A percentile compares a stretch with the other conserved stretches of the same genome.
Evolutionary conservation across 2,113 vertebrate species (phyloP).

Genomic region (Cheirogaleus medius): DNA sequence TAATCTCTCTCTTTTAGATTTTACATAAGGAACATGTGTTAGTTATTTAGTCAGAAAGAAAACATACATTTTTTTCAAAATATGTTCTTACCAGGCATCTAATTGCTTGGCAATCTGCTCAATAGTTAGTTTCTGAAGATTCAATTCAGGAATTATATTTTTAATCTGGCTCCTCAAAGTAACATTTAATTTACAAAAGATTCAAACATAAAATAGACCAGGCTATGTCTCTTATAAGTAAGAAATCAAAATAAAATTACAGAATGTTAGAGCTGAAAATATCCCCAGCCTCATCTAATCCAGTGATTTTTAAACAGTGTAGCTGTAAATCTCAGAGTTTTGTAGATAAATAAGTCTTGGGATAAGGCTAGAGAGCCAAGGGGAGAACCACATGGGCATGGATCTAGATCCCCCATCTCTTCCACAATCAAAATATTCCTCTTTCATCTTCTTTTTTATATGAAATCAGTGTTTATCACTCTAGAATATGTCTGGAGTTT

Average conservation of each 20-base stretch:
- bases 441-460: not conserved
- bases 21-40: constrained; percentile 10
- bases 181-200: constrained; percentile 40
- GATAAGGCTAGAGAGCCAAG: not conserved
- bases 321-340: not conserved
- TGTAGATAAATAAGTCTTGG: not conserved
- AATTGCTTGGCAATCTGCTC: constrained; percentile 5
- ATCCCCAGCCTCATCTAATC: not conserved
- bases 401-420: not conserved
- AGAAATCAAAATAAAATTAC: not conserved
- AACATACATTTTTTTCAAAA: not conserved
- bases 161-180: constrained; percentile 12
- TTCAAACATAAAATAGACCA: not conserved
- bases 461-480: not conserved
- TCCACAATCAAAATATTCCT: not conserved
- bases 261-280: not conserved
- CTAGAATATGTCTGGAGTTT: not conserved
- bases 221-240: not conserved
- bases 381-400: not conserved
- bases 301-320: not conserved
- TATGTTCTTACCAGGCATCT: constrained; percentile 43
- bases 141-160: constrained; percentile 41
- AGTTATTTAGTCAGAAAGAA: not conserved
- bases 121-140: not conserved
- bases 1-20: not conserved